Evolutionary conservation across 2,888 invertebrate species (phyloP).

Genomic region (Sphaeridia pumilis): DNA sequence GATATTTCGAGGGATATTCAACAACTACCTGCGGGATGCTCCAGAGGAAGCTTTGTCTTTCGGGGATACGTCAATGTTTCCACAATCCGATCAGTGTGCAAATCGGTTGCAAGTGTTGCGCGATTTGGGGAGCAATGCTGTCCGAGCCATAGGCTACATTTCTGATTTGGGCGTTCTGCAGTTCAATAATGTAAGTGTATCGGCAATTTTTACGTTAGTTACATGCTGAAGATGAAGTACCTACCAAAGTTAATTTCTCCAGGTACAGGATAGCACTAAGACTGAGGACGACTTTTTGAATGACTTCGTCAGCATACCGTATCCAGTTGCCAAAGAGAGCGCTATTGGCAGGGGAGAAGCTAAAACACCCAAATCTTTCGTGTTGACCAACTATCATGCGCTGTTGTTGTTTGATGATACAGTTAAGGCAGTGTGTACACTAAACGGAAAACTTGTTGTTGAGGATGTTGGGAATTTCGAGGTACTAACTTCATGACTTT

Average conservation of each 20-base stretch:
- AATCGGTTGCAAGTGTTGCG: conserved; percentile 25
- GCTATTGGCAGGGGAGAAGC: conserved; percentile 6
- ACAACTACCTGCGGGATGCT: conserved; percentile 50
- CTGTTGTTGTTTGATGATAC: conserved; percentile 70
- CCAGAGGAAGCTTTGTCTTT: conserved; percentile 27
- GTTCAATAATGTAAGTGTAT: conserved; percentile 29
- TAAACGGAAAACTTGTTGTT: conserved; percentile 74
- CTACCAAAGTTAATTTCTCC: conserved; percentile 1
- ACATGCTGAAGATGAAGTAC: not conserved
- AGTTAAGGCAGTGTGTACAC: conserved; percentile 68
- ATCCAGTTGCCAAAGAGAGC: conserved; percentile 18
- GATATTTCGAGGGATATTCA: conserved; percentile 66
- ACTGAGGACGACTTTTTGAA: conserved; percentile 28
- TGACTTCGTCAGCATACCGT: conserved; percentile 25
- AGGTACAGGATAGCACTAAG: conserved; percentile 9
- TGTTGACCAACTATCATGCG: conserved; percentile 82
- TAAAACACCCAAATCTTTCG: conserved; percentile 53
- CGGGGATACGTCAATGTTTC: conserved; percentile 16
- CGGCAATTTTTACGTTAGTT: not conserved
- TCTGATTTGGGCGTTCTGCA: conserved; percentile 27
- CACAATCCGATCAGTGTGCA: conserved; percentile 21
- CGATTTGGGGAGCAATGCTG: conserved; percentile 22
- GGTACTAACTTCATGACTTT: conserved; percentile 29
- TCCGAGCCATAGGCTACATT: conserved; percentile 29
- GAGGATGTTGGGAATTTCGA: conserved; percentile 62